phyloP scores from a whole-genome alignment of 1,140 invertebrate genomes.

The Andricus grossulariae region DNA sequence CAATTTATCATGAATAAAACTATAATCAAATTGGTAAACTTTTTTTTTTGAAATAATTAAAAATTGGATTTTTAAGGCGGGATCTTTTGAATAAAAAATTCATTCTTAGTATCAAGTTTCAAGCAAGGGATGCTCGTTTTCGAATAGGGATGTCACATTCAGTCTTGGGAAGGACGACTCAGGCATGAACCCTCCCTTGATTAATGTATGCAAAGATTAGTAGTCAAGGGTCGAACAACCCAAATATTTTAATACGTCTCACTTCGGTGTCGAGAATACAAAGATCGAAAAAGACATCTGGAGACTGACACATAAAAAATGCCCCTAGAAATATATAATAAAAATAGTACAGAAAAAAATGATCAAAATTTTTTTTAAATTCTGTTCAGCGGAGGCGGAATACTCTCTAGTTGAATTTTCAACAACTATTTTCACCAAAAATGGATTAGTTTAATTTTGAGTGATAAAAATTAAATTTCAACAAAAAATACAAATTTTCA shows the following conservation, averaged over 20 bases:
- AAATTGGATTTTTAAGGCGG: no score
- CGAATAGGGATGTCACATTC: constrained; percentile 2
- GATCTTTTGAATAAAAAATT: background rate
- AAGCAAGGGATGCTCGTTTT: background rate
- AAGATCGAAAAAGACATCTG: background rate
- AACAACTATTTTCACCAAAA: no score
- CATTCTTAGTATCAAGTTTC: background rate
- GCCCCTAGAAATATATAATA: background rate
- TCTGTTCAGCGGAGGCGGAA: no score
- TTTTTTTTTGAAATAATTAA: no score
- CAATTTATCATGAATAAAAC: no score
- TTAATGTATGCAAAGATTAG: background rate
- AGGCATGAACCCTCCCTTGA: background rate
- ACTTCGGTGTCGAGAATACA: background rate
- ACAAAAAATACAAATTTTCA: no score
- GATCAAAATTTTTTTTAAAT: no score
- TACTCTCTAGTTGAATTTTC: no score
- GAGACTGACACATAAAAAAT: background rate
- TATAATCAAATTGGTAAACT: no score
- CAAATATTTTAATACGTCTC: background rate
- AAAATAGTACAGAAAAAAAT: background rate
- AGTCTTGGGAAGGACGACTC: background rate
- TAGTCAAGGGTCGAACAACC: background rate
- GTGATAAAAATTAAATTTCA: no score
- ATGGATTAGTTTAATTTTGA: no score